phyloP scores from a whole-genome alignment of 1,140 invertebrate genomes.

The Atopsyche davidsoni region DNA sequence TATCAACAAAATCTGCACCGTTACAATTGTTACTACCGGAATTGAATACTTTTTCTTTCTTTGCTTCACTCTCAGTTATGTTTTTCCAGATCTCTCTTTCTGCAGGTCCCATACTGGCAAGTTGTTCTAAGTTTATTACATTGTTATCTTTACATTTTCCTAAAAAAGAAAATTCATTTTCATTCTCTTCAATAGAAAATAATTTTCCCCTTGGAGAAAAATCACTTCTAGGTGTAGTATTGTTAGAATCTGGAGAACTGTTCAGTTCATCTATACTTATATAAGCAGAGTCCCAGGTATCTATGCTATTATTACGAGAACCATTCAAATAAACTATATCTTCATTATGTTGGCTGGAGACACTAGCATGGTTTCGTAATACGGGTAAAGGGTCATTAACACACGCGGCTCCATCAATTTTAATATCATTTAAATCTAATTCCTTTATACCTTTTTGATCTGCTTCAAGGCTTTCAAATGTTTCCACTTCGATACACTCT shows the following conservation, averaged over 20 bases:
- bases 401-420: conserved; percentile 7
- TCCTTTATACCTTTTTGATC: not conserved
- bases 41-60: conserved; percentile 16
- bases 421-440: conserved; percentile 7
- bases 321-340: conserved; percentile 2
- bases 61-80: conserved; percentile 9
- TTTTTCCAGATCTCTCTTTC: conserved; percentile 40
- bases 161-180: conserved; percentile 26
- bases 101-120: conserved; percentile 37
- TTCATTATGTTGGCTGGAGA: not conserved
- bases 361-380: not conserved
- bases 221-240: conserved; percentile 39
- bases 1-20: not conserved
- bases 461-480: no score
- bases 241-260: conserved; percentile 39
- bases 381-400: no score
- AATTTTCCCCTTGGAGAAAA: conserved; percentile 34
- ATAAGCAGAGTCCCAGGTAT: conserved; percentile 48
- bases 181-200: conserved; percentile 32
- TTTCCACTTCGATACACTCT: no score
- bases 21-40: not conserved
- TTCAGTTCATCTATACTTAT: conserved; percentile 47
- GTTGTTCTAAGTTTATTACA: conserved; percentile 2
- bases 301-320: conserved; percentile 31
- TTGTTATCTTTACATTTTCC: conserved; percentile 1